Evolutionary conservation across 2,113 vertebrate genomes (phyloP).

Genomic region (Rhinoptilus africanus): DNA sequence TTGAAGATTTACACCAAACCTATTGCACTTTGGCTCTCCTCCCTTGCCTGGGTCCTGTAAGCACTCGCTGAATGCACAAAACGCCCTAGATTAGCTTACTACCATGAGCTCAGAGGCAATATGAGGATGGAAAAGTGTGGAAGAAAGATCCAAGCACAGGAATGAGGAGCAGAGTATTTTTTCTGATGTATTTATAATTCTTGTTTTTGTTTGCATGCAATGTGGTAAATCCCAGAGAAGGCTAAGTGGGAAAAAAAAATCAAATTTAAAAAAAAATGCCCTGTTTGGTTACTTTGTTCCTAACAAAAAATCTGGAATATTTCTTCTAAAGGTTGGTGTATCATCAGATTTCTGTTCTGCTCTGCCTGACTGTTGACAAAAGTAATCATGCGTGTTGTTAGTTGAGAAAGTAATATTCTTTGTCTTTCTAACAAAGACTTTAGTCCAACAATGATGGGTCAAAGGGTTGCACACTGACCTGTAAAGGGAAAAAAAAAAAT

Average conservation of each 20-base stretch:
- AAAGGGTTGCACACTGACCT: conserved; percentile 47
- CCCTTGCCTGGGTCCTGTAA: background rate
- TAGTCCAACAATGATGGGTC: conserved; percentile 1
- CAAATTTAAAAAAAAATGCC: background rate
- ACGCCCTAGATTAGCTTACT: background rate
- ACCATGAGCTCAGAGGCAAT: background rate
- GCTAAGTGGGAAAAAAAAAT: background rate
- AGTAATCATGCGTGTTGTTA: background rate
- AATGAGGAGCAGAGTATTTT: background rate
- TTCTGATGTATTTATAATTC: background rate
- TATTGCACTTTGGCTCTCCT: background rate
- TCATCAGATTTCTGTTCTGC: background rate
- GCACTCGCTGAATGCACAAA: background rate
- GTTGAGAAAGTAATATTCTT: background rate
- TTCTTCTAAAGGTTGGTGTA: background rate
- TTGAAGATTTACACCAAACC: background rate
- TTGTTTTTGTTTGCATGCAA: background rate
- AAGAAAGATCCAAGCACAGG: background rate
- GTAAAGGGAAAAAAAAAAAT: background rate
- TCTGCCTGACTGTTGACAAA: background rate
- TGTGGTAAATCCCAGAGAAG: background rate
- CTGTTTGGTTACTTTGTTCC: background rate
- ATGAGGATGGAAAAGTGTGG: background rate
- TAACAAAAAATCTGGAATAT: background rate
- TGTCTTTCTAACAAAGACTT: conserved; percentile 33